Percentiles rank a stretch among this genome's conserved stretches.
Evolutionary conservation across 2,113 vertebrate species (phyloP).

Genomic region (Sphyrna mokarran): DNA sequence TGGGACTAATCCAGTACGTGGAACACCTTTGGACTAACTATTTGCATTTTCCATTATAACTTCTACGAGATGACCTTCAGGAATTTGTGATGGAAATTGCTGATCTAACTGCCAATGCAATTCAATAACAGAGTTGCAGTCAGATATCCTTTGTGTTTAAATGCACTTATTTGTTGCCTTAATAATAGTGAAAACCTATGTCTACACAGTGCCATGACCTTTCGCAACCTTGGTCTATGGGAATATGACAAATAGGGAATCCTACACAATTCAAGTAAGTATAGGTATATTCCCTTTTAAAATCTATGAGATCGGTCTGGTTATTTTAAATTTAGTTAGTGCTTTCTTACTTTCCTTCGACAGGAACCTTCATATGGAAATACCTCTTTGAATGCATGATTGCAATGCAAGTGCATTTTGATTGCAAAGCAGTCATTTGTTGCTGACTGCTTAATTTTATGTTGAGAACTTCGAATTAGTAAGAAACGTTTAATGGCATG

Average conservation of each 20-base stretch:
- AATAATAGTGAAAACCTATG: background rate
- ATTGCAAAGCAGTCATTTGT: background rate
- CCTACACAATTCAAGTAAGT: background rate
- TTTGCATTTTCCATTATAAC: background rate
- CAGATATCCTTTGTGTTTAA: background rate
- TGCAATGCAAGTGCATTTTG: background rate
- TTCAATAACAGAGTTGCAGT: background rate
- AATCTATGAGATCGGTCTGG: background rate
- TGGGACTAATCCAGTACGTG: background rate
- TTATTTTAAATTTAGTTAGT: background rate
- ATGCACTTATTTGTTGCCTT: background rate
- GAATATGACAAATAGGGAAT: background rate
- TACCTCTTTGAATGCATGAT: background rate
- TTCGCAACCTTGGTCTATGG: background rate
- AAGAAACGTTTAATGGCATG: background rate
- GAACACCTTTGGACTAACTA: background rate
- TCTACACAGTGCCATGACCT: background rate
- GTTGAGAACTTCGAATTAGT: background rate
- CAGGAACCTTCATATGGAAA: background rate
- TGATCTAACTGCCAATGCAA: background rate
- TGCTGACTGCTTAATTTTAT: background rate
- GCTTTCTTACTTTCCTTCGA: background rate
- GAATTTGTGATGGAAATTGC: background rate
- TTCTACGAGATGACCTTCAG: background rate
- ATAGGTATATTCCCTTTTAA: background rate